phyloP scores from a whole-genome alignment of 2,888 invertebrate genomes.

The Synergus japonicus region DNA sequence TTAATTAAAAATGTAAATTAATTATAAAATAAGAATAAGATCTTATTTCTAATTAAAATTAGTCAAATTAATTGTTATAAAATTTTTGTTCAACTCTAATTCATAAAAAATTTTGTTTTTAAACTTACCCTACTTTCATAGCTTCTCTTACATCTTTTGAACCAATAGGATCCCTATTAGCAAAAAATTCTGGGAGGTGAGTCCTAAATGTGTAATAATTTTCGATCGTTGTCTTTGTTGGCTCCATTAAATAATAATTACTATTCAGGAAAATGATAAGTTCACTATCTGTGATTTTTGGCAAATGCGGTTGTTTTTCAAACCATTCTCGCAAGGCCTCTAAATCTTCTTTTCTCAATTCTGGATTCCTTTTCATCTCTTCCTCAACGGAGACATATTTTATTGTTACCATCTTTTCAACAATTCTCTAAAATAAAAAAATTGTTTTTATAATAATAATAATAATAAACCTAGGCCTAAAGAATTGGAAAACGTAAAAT shows the following conservation, averaged over 20 bases:
- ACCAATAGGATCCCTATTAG: slow-evolving; percentile 78
- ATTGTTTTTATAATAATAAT: too few species aligned
- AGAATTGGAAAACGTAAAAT: too few species aligned
- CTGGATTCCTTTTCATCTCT: slow-evolving; percentile 82
- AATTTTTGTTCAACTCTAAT: not conserved
- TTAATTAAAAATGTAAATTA: not conserved
- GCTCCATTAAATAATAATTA: slow-evolving; percentile 83
- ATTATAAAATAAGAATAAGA: not conserved
- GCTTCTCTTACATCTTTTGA: slow-evolving; percentile 76
- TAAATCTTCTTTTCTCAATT: slow-evolving; percentile 82
- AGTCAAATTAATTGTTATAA: not conserved
- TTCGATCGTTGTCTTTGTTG: slow-evolving; percentile 85
- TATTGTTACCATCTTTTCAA: not conserved
- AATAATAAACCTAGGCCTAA: too few species aligned
- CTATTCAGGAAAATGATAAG: slow-evolving; percentile 84
- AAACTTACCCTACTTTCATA: slow-evolving; percentile 79
- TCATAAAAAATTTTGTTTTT: not conserved
- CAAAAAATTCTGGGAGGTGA: slow-evolving; percentile 78
- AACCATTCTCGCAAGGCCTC: slow-evolving; percentile 82
- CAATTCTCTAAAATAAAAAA: not conserved
- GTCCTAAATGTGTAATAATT: slow-evolving; percentile 84
- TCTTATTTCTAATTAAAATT: not conserved
- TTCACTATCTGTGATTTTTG: slow-evolving; percentile 80
- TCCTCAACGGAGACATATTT: slow-evolving; percentile 75
- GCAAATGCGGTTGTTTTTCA: slow-evolving; percentile 83